phyloP scores from a whole-genome alignment of 2,888 invertebrate species.

The Machimus atricapillus region DNA sequence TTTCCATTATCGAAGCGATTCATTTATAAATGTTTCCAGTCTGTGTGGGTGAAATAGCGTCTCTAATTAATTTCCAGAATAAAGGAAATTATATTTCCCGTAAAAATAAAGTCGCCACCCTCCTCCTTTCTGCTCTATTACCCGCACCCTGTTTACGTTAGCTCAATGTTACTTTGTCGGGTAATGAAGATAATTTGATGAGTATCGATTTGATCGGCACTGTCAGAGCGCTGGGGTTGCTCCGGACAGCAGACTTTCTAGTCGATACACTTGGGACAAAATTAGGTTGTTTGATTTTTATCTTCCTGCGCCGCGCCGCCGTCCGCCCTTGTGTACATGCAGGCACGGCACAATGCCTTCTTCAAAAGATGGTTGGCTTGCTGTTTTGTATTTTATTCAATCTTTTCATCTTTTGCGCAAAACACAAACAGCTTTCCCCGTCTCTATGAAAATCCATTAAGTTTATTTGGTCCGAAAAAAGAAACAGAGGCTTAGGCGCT shows the following conservation, averaged over 20 bases:
- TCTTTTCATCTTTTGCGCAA: constrained; percentile 22
- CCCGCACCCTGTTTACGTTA: constrained; percentile 27
- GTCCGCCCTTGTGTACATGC: not conserved
- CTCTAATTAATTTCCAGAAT: constrained; percentile 47
- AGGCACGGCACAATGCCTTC: constrained; percentile 6
- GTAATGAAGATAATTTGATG: constrained; percentile 48
- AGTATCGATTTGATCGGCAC: constrained; percentile 46
- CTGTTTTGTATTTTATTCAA: constrained; percentile 29
- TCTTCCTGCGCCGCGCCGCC: not conserved
- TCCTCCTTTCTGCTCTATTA: constrained; percentile 9
- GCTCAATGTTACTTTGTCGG: constrained; percentile 1
- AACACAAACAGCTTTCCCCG: not conserved
- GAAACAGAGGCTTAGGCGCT: not conserved
- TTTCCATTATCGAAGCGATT: not conserved
- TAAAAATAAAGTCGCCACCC: constrained; percentile 42
- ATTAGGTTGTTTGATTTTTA: constrained; percentile 42
- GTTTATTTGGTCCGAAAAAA: constrained; percentile 26
- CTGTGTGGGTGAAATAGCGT: constrained; percentile 35
- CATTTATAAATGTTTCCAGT: not conserved
- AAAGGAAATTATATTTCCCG: constrained; percentile 47
- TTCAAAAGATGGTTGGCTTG: constrained; percentile 2
- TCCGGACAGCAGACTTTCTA: constrained; percentile 27
- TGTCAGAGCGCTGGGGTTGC: constrained; percentile 31
- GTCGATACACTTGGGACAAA: constrained; percentile 35
- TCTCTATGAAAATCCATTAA: constrained; percentile 18